Evolutionary conservation across 2,113 vertebrate genomes (phyloP).

Genomic region (Oenanthe oenanthe): DNA sequence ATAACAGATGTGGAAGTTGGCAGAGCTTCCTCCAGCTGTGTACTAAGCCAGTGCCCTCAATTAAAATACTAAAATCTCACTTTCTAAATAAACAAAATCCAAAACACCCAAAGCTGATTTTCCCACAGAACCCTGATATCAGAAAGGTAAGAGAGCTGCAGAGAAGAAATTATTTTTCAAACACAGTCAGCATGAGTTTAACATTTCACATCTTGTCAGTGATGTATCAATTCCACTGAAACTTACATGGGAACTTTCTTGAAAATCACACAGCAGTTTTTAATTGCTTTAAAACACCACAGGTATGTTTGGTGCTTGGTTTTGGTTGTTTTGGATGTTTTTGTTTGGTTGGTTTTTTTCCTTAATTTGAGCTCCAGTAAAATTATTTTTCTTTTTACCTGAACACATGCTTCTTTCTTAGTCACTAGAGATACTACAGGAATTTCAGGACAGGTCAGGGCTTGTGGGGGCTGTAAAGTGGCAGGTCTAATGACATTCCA

Average conservation of each 20-base stretch:
- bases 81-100: not conserved
- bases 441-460: not conserved
- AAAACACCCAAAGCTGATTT: not conserved
- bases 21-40: not conserved
- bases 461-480: slow-evolving; percentile 70
- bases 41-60: not conserved
- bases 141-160: not conserved
- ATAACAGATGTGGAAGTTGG: not conserved
- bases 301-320: not conserved
- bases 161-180: not conserved
- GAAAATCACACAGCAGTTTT: not conserved
- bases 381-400: slow-evolving; percentile 59
- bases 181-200: not conserved
- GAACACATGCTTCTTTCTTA: slow-evolving; percentile 27
- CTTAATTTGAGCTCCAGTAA: not conserved
- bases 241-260: not conserved
- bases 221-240: not conserved
- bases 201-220: not conserved
- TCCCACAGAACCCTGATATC: not conserved
- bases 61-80: not conserved
- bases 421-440: not conserved
- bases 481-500: slow-evolving; percentile 76
- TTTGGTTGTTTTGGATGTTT: not conserved
- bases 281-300: not conserved
- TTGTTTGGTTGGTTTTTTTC: not conserved